A percentile compares a stretch with the other conserved stretches of the same genome.
These are phyloP conservation scores for Gerris buenoi DNA, from an alignment of 1,140 invertebrate genomes.

Conservation along the genomic window DNA sequence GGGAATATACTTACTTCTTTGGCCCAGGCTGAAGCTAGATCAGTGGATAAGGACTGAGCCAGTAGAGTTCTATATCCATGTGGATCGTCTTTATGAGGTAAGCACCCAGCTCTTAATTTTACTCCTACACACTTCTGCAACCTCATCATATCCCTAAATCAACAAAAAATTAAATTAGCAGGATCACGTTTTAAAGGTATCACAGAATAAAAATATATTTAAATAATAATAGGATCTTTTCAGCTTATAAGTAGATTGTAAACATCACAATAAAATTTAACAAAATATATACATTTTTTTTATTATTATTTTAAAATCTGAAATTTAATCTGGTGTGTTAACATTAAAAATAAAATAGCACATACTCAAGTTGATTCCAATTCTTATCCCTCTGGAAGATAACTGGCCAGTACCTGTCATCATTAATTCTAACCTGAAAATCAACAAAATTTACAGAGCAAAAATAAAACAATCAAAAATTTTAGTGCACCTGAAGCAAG, in stretches of 20 bases:
- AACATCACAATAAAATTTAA: slow-evolving; percentile 25
- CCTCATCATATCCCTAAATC: slow-evolving; percentile 49
- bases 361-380: slow-evolving; percentile 62
- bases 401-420: slow-evolving; percentile 76
- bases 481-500: too few relatives aligned
- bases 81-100: slow-evolving; percentile 77
- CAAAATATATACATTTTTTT: slow-evolving; percentile 9
- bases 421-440: slow-evolving; percentile 50
- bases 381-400: slow-evolving; percentile 64
- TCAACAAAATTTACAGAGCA: too few relatives aligned
- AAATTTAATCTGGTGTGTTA: too few relatives aligned
- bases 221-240: too few relatives aligned
- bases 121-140: slow-evolving; percentile 60
- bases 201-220: too few relatives aligned
- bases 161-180: too few relatives aligned
- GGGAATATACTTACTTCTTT: slow-evolving; percentile 22
- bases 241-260: slow-evolving; percentile 1
- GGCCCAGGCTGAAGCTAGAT: slow-evolving; percentile 54
- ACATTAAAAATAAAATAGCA: slow-evolving; percentile 13
- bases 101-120: slow-evolving; percentile 75
- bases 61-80: slow-evolving; percentile 69
- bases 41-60: slow-evolving; percentile 65
- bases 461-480: too few relatives aligned
- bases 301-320: too few relatives aligned
- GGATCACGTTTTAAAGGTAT: too few relatives aligned